Conservation (phyloP, 2,113 vertebrate genomes). For the Lynx canadensis region DNA sequence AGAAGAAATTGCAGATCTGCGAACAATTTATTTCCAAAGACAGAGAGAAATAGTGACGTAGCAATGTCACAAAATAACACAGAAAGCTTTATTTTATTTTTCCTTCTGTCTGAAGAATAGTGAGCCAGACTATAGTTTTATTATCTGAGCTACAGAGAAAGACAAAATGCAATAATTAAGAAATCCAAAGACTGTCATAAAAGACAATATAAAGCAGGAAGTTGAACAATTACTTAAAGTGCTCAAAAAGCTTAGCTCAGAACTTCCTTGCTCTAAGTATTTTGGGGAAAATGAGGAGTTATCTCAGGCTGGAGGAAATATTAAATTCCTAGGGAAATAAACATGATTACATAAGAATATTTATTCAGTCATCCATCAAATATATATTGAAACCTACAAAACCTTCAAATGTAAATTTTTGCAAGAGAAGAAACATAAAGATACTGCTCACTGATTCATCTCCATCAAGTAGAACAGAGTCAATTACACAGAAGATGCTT, state of each 20-base stretch:
- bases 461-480: neutral
- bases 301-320: neutral
- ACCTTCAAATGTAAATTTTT: neutral
- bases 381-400: neutral
- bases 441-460: neutral
- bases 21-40: conserved; percentile 74
- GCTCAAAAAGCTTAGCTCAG: neutral
- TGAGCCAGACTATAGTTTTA: conserved; percentile 65
- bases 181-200: conserved; percentile 72
- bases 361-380: neutral
- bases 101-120: conserved; percentile 16
- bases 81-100: conserved; percentile 12
- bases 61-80: conserved; percentile 54
- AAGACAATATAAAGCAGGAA: conserved; percentile 70
- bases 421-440: neutral
- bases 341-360: neutral
- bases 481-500: neutral
- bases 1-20: conserved; percentile 69
- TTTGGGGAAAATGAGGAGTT: conserved; percentile 25
- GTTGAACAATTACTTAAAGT: conserved; percentile 64
- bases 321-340: neutral
- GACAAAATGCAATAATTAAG: conserved; percentile 79
- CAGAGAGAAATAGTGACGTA: conserved; percentile 72
- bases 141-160: conserved; percentile 67
- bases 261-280: neutral